Percentiles rank a stretch among this genome's conserved stretches.
These are phyloP conservation scores for Pipistrellus pipistrellus DNA, from an alignment of 2,797 vertebrate species.

Conservation along the genomic window DNA sequence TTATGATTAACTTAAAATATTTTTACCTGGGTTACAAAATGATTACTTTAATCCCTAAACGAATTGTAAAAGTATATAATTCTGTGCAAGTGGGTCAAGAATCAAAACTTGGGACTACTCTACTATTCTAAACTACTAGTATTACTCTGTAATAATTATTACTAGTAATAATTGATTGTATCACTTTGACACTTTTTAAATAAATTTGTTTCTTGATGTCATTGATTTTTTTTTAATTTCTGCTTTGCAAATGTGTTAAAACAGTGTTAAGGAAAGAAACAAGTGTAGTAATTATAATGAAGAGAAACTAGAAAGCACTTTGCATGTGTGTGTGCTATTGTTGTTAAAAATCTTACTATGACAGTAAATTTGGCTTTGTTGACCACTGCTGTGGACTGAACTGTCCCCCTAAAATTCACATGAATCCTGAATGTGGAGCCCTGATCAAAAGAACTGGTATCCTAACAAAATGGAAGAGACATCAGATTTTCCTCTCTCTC, in stretches of 20 bases:
- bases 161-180: background rate
- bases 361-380: background rate
- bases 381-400: background rate
- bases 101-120: background rate
- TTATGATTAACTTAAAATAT: background rate
- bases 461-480: background rate
- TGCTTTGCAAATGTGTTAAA: background rate
- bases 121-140: background rate
- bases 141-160: background rate
- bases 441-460: background rate
- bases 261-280: background rate
- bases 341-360: background rate
- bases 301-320: background rate
- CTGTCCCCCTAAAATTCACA: background rate
- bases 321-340: background rate
- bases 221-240: background rate
- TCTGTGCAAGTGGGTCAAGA: background rate
- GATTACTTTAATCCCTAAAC: background rate
- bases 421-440: background rate
- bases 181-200: background rate
- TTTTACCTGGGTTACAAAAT: constrained; percentile 27
- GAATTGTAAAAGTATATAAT: constrained; percentile 7
- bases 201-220: background rate
- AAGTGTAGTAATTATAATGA: background rate
- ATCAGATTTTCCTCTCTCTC: background rate